Conservation (phyloP, 2,113 vertebrate species). For the Gobio gobio region DNA sequence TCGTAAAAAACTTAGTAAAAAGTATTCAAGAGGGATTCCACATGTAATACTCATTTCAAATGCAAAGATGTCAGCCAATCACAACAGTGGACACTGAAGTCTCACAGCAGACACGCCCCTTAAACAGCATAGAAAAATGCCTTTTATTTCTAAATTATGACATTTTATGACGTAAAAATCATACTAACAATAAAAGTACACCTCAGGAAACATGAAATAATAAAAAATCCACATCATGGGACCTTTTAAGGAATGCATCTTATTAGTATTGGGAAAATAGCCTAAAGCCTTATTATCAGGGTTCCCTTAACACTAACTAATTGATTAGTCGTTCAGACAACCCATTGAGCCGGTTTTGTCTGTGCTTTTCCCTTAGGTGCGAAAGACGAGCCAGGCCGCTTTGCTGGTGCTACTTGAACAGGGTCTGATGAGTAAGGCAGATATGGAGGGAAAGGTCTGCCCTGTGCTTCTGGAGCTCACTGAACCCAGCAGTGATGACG, state of each 20-base stretch:
- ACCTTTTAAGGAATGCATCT: neutral
- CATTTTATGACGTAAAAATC: no score
- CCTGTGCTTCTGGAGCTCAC: constrained; percentile 86
- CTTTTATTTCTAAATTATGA: no score
- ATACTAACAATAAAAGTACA: no score
- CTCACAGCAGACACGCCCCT: no score
- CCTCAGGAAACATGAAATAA: no score
- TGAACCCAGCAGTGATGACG: constrained; percentile 84
- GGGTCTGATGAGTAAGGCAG: constrained; percentile 84
- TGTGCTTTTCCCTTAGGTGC: constrained; percentile 74
- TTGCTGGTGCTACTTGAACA: constrained; percentile 88
- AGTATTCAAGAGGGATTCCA: no score
- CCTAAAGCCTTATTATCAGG: neutral
- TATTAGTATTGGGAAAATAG: neutral
- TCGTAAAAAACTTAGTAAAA: no score
- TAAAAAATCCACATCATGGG: no score
- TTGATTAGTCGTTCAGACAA: neutral
- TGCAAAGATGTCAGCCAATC: no score
- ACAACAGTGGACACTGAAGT: no score
- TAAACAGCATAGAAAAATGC: no score
- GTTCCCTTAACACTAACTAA: neutral
- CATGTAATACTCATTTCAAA: no score
- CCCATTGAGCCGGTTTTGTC: neutral
- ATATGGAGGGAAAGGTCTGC: constrained; percentile 88
- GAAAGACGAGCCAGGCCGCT: constrained; percentile 90